Evolutionary conservation across 1,140 invertebrate species (phyloP).

Genomic region (Caenorhabditis tropicalis): DNA sequence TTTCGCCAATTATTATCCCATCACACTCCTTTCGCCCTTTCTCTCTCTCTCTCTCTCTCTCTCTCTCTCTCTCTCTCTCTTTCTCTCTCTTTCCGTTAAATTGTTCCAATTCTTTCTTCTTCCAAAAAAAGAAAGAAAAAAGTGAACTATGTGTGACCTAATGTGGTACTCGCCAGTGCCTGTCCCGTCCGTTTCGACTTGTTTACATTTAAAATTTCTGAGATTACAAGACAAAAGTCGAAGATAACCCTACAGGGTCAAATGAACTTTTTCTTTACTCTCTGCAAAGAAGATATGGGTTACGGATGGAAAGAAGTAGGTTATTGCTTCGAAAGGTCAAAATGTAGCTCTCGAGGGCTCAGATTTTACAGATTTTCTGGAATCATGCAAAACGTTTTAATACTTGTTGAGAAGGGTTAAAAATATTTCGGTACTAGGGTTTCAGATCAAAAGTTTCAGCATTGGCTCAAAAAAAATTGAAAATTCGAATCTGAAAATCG

Average conservation of each 20-base stretch:
- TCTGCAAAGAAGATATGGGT: not conserved
- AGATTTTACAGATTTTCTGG: too few relatives aligned
- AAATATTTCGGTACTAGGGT: too few relatives aligned
- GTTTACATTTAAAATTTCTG: slow-evolving; percentile 40
- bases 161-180: slow-evolving; percentile 24
- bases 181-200: slow-evolving; percentile 14
- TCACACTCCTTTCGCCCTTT: not conserved
- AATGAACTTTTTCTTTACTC: not conserved
- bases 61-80: too few relatives aligned
- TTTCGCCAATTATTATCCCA: not conserved
- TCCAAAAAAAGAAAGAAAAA: not conserved
- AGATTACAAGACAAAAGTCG: slow-evolving; percentile 1
- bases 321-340: too few relatives aligned
- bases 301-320: not conserved
- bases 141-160: slow-evolving; percentile 34
- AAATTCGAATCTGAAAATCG: too few relatives aligned
- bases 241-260: not conserved
- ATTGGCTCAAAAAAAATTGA: too few relatives aligned
- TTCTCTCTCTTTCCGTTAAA: not conserved
- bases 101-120: not conserved
- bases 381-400: too few relatives aligned
- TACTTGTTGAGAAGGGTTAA: too few relatives aligned
- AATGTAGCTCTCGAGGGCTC: too few relatives aligned
- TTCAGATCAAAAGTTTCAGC: too few relatives aligned
- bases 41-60: too few relatives aligned